Base-by-base conservation (phyloP, 2,797 vertebrate species). In the Xiphophorus birchmanni region DNA sequence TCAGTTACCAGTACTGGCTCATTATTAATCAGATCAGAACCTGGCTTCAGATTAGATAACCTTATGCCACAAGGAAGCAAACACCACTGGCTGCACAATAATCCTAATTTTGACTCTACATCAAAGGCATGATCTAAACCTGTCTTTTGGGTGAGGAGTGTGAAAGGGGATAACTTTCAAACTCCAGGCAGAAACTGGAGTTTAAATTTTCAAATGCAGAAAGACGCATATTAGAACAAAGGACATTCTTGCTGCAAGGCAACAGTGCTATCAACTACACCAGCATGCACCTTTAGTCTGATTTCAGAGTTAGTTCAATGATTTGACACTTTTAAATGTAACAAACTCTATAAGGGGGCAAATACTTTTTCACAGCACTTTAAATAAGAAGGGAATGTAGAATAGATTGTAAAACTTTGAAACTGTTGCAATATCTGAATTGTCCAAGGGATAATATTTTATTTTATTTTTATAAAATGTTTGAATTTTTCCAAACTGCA, bases 361-460 rank as follows among this genome's bases (percentile, higher is more conserved):
- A 69, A 69, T 69, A 69, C 9, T 21, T 26, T 71, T 71, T 71
- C 42, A 29, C 23, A 72, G 81, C 47, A n/a, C 21, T 40, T 58
- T 76, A 45, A 73, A 48, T 48, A 32, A 75, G 21, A 44, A 13
- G 26, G 44, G 52, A 17, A 29, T 37, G 65, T 72, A 75, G 5
- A 65, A 79, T 48, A 72, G 17, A 80, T 65, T 50, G 35, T 50
- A 48, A 86, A 44, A 54, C 5, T 44, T 67, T 69, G 79, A 85
- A 77, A 56, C 75, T 32, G 15, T 81, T 60, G 54, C 10, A 75
- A 67, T 40, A 37, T 48, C 6, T 1, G 5, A 75, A 45, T 11
- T 63, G 26, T 78, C 75, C 63, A 69, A 74, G 42, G 82, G 73
- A 72, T 79, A 71, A 15, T 26, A 80, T 80, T 79, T 80, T 18